These are phyloP conservation scores for Tinea pellionella DNA, from an alignment of 2,888 invertebrate genomes.

Conservation along the genomic window DNA sequence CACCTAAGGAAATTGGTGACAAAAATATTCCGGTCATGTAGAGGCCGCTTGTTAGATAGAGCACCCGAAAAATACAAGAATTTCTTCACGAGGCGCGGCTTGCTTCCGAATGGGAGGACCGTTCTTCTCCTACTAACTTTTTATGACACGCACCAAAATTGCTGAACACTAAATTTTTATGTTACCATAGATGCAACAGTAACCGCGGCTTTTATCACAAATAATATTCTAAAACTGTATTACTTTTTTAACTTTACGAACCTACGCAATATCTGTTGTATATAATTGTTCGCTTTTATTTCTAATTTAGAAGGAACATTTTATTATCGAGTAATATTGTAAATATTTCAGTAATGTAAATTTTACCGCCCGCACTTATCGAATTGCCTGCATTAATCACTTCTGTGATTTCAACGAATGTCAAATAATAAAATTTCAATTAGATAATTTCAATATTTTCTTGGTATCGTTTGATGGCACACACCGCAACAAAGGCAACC, in stretches of 20 bases:
- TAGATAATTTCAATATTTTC: neutral
- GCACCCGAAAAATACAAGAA: slow-evolving; percentile 48
- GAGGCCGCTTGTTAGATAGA: slow-evolving; percentile 58
- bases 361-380: neutral
- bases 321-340: too few relatives aligned
- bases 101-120: slow-evolving; percentile 36
- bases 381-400: neutral
- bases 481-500: neutral
- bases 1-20: slow-evolving; percentile 57
- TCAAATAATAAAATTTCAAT: neutral
- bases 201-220: neutral
- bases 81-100: slow-evolving; percentile 42
- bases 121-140: slow-evolving; percentile 39
- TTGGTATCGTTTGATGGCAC: neutral
- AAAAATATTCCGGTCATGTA: slow-evolving; percentile 66
- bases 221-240: neutral
- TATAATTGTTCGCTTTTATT: too few relatives aligned
- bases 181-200: slow-evolving; percentile 40
- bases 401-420: neutral
- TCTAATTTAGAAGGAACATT: too few relatives aligned
- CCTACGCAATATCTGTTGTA: neutral
- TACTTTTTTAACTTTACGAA: neutral
- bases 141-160: slow-evolving; percentile 38
- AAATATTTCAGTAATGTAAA: neutral
- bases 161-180: slow-evolving; percentile 45